Percentiles rank a stretch among this genome's conserved stretches.
phyloP scores from a whole-genome alignment of 2,888 invertebrate species.

The Cheilosia vulpina region DNA sequence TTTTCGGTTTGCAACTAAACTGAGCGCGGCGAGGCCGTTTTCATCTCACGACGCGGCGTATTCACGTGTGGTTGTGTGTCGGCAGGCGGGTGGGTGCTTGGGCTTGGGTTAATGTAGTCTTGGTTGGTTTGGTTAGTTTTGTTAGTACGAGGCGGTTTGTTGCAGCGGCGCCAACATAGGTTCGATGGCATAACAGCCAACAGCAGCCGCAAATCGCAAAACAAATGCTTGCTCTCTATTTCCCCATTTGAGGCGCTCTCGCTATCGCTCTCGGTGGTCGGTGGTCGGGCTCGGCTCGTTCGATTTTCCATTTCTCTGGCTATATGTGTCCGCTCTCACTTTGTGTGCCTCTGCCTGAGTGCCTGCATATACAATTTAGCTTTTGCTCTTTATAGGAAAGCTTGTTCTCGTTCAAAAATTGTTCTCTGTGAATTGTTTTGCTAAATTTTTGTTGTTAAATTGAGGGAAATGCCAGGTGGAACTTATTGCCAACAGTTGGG shows the following conservation, averaged over 20 bases:
- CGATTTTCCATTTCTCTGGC: not conserved
- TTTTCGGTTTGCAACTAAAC: slow-evolving; percentile 68
- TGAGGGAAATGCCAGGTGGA: slow-evolving; percentile 15
- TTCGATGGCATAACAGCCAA: slow-evolving; percentile 43
- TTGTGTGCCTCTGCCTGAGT: no score
- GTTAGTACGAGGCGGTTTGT: slow-evolving; percentile 47
- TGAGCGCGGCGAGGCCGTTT: slow-evolving; percentile 62
- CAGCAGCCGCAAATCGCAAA: slow-evolving; percentile 8
- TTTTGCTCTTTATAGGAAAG: slow-evolving; percentile 60
- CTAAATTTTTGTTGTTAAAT: not conserved
- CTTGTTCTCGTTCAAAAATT: not conserved
- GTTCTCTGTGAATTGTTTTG: not conserved
- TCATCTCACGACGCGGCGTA: slow-evolving; percentile 52
- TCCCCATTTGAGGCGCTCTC: slow-evolving; percentile 3
- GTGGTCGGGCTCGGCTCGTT: no score
- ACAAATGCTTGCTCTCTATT: slow-evolving; percentile 38
- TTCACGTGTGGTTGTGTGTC: slow-evolving; percentile 25
- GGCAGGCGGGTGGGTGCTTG: slow-evolving; percentile 21
- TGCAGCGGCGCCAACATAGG: slow-evolving; percentile 65
- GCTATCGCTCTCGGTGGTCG: not conserved
- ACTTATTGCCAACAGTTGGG: not conserved
- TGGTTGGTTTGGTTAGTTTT: slow-evolving; percentile 45
- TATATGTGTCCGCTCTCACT: slow-evolving; percentile 26
- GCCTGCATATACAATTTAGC: not conserved
- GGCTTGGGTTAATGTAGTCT: slow-evolving; percentile 15